Conservation (phyloP, 2,888 invertebrate species). For the Heliconius ethilla region DNA sequence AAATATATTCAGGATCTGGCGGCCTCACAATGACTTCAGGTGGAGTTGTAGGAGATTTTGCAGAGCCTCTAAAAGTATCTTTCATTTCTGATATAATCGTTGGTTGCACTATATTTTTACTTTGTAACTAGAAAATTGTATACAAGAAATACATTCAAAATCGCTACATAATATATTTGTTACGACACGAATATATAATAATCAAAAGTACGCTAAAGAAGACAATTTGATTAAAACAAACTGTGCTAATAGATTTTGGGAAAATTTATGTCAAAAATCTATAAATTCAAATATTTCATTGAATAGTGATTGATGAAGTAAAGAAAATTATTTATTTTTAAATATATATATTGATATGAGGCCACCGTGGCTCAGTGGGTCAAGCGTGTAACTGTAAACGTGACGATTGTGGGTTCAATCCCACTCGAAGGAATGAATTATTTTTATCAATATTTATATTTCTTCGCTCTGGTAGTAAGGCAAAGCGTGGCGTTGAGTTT, state of each 20-base stretch:
- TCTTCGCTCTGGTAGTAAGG: no score
- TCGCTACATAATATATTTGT: background rate
- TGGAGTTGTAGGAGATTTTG: conserved; percentile 58
- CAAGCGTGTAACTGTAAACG: background rate
- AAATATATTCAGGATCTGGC: conserved; percentile 73
- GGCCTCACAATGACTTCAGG: conserved; percentile 60
- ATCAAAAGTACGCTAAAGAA: background rate
- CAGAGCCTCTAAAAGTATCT: conserved; percentile 64
- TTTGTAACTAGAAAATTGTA: conserved; percentile 62
- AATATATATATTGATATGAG: background rate
- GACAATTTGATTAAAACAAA: background rate
- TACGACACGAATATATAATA: background rate
- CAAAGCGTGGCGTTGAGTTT: no score
- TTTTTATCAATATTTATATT: background rate
- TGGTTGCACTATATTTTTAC: conserved; percentile 61
- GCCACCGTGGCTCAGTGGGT: background rate
- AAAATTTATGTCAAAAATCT: background rate
- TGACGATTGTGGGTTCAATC: no score
- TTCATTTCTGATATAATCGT: conserved; percentile 71
- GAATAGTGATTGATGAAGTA: background rate
- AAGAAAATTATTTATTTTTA: background rate
- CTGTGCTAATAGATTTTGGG: background rate
- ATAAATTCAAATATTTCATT: background rate
- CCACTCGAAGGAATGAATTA: background rate
- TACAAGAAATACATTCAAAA: background rate